Evolutionary conservation across 92 coral and sea anemone species (phyloP).

Genomic region (Epizoanthus rinbou): DNA sequence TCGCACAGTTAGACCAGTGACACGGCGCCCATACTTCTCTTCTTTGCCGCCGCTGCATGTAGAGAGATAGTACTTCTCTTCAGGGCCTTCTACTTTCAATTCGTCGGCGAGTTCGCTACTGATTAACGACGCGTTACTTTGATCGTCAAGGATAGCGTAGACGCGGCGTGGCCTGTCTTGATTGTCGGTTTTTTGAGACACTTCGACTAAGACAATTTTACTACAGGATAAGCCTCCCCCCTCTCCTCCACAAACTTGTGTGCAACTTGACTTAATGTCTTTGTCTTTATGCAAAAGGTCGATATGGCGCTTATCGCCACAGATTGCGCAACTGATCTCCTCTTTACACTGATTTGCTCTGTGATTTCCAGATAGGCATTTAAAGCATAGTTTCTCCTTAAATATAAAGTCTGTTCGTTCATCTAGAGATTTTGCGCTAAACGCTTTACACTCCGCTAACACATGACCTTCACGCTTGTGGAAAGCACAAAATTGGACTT

Average conservation of each 20-base stretch:
- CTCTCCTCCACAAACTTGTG: constrained; percentile 34
- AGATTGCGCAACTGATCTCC: constrained; percentile 8
- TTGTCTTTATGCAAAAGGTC: constrained; percentile 47
- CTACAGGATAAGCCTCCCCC: constrained; percentile 50
- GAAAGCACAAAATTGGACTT: constrained; percentile 6
- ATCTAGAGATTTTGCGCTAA: constrained; percentile 3
- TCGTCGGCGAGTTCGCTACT: constrained; percentile 39
- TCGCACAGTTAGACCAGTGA: constrained; percentile 5
- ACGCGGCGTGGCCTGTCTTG: constrained; percentile 31
- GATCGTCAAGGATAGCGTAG: constrained; percentile 34
- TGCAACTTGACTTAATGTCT: constrained; percentile 8
- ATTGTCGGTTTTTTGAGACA: not conserved
- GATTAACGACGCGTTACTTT: constrained; percentile 41
- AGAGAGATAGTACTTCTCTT: constrained; percentile 34
- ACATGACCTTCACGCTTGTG: constrained; percentile 36
- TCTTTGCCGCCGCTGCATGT: constrained; percentile 42
- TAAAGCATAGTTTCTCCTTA: not conserved
- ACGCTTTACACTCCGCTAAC: constrained; percentile 10
- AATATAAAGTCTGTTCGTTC: constrained; percentile 12
- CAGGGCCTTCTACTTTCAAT: constrained; percentile 25
- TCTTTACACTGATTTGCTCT: constrained; percentile 28
- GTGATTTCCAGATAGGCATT: not conserved
- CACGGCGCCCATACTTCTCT: constrained; percentile 46
- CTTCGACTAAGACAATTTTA: constrained; percentile 50
- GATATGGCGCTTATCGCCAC: constrained; percentile 48